Conservation (phyloP, 2,113 vertebrate species). For the Enhydra lutris region DNA sequence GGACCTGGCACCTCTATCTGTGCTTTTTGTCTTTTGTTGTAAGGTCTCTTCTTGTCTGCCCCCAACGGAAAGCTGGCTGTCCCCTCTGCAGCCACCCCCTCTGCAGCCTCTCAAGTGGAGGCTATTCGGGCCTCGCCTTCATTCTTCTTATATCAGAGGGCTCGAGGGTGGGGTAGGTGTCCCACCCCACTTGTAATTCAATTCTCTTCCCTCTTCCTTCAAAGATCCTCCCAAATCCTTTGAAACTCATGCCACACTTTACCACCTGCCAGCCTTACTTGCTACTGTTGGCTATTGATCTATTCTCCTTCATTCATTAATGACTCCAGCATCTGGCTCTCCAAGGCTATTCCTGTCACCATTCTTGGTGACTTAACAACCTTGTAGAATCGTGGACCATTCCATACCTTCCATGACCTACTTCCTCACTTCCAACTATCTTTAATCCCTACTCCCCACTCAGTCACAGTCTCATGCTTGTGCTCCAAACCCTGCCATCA, state of each 20-base stretch:
- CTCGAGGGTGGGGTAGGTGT: rapidly evolving
- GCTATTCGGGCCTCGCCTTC: neutral
- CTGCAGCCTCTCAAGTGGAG: neutral
- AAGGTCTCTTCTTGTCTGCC: neutral
- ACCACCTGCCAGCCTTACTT: neutral
- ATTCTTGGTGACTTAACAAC: neutral
- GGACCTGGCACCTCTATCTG: neutral
- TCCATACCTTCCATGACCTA: neutral
- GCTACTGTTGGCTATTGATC: neutral
- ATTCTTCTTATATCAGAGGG: neutral
- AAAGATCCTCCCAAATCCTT: neutral
- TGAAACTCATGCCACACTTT: neutral
- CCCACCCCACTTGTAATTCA: neutral
- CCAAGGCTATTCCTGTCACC: neutral
- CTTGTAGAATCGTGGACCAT: neutral
- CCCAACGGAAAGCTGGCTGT: neutral
- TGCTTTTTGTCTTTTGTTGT: neutral
- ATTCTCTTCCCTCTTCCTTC: neutral
- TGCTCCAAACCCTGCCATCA: neutral
- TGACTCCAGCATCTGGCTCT: neutral
- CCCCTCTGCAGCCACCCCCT: neutral
- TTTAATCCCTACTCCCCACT: neutral
- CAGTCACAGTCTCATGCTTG: no score
- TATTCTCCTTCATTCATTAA: neutral
- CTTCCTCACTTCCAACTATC: neutral